phyloP scores from a whole-genome alignment of 2,113 vertebrate species.

The Heterotilapia buettikoferi region DNA sequence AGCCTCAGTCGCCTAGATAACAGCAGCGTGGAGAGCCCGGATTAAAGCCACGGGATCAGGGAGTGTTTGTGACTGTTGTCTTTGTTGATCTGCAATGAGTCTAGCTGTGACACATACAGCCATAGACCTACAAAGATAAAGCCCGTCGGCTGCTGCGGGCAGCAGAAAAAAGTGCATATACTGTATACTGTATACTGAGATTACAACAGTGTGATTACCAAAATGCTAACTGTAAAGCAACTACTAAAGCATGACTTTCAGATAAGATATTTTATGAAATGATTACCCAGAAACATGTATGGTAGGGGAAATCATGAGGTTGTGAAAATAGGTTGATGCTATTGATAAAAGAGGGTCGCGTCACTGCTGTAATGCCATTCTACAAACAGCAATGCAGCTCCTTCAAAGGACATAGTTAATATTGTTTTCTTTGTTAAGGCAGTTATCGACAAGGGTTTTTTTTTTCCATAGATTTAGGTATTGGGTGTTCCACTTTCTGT shows the following conservation, averaged over 20 bases:
- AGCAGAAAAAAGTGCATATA: not conserved
- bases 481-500: conserved; percentile 8
- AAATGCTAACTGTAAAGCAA: not conserved
- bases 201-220: not conserved
- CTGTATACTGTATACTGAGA: not conserved
- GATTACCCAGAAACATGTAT: not conserved
- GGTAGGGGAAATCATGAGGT: not conserved
- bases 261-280: not conserved
- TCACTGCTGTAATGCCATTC: not conserved
- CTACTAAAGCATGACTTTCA: not conserved
- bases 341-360: not conserved
- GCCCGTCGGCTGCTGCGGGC: not conserved
- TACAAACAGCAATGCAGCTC: not conserved
- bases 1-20: conserved; percentile 17
- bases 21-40: not conserved
- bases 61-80: conserved; percentile 48
- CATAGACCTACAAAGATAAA: conserved; percentile 45
- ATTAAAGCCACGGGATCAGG: conserved; percentile 49
- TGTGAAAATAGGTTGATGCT: not conserved
- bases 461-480: not conserved
- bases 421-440: not conserved
- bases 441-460: not conserved
- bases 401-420: not conserved
- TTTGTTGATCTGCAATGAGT: conserved; percentile 58
- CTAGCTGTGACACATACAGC: conserved; percentile 29